Conservation (phyloP, 1,140 invertebrate species). For the Neuroterus valhalla region DNA sequence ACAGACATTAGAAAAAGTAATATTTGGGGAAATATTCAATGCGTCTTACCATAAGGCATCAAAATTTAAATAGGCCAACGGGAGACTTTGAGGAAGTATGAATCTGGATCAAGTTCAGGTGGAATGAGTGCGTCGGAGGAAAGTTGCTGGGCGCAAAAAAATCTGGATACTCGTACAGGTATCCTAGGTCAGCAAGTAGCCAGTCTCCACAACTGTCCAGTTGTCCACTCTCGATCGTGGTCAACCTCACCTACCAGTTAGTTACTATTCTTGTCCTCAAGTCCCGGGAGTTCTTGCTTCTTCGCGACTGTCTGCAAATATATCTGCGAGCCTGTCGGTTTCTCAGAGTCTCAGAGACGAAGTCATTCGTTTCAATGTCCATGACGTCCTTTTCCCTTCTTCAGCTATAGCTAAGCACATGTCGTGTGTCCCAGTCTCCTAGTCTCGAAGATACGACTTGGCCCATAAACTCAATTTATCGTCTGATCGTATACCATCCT, state of each 20-base stretch:
- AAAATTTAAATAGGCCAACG: background rate
- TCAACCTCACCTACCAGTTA: slow-evolving; percentile 60
- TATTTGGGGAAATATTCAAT: too few relatives aligned
- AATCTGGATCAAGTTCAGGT: background rate
- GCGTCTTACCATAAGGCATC: too few relatives aligned
- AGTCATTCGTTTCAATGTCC: slow-evolving; percentile 29
- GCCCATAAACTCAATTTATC: slow-evolving; percentile 17
- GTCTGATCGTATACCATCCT: background rate
- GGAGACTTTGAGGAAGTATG: background rate
- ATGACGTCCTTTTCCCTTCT: slow-evolving; percentile 2
- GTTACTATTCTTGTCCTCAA: slow-evolving; percentile 66
- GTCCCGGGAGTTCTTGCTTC: slow-evolving; percentile 63
- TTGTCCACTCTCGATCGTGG: slow-evolving; percentile 48
- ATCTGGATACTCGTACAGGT: slow-evolving; percentile 10
- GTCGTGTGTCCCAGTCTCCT: background rate
- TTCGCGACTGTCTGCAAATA: slow-evolving; percentile 62
- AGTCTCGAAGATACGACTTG: slow-evolving; percentile 5
- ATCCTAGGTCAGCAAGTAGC: slow-evolving; percentile 23
- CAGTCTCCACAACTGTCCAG: background rate
- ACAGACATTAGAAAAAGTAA: too few relatives aligned
- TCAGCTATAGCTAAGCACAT: slow-evolving; percentile 2
- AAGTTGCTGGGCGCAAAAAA: background rate
- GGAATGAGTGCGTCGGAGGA: background rate
- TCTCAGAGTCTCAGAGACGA: slow-evolving; percentile 35
- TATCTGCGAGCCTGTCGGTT: slow-evolving; percentile 59